Percentiles rank a stretch among this genome's conserved stretches.
These are phyloP conservation scores for Heliconius ethilla DNA, from an alignment of 2,888 invertebrate species.

Conservation along the genomic window DNA sequence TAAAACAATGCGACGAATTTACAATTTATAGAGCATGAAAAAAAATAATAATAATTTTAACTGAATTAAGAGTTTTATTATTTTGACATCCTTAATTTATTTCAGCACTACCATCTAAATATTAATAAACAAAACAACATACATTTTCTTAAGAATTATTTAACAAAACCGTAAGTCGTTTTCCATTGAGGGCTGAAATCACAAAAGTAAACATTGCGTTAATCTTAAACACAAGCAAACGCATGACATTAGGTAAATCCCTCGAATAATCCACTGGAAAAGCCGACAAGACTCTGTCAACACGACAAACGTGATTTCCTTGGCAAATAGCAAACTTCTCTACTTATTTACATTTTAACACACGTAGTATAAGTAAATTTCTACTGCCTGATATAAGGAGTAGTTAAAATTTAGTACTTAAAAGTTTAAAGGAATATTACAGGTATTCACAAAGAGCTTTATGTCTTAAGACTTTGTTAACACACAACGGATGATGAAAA, in stretches of 20 bases:
- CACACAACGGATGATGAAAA: background rate
- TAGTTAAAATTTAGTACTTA: background rate
- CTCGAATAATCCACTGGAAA: slow-evolving; percentile 76
- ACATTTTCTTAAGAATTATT: background rate
- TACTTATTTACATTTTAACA: slow-evolving; percentile 79
- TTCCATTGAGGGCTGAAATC: slow-evolving; percentile 51
- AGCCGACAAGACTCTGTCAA: slow-evolving; percentile 76
- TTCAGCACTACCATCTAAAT: no score
- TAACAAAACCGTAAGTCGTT: slow-evolving; percentile 15
- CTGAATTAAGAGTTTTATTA: background rate
- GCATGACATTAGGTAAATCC: slow-evolving; percentile 76
- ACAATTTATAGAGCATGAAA: background rate
- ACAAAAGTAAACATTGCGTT: slow-evolving; percentile 65
- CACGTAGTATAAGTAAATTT: slow-evolving; percentile 65
- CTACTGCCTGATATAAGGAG: slow-evolving; percentile 2
- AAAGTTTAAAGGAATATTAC: background rate
- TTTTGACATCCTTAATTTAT: background rate
- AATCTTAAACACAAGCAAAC: slow-evolving; percentile 71
- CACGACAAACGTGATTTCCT: slow-evolving; percentile 74
- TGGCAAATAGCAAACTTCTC: slow-evolving; percentile 67
- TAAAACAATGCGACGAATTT: background rate
- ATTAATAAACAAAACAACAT: no score
- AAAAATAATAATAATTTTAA: background rate
- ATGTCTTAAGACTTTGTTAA: background rate
- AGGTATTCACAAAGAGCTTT: background rate